phyloP scores from a whole-genome alignment of 2,888 invertebrate genomes.

The Odontocolon sp. region DNA sequence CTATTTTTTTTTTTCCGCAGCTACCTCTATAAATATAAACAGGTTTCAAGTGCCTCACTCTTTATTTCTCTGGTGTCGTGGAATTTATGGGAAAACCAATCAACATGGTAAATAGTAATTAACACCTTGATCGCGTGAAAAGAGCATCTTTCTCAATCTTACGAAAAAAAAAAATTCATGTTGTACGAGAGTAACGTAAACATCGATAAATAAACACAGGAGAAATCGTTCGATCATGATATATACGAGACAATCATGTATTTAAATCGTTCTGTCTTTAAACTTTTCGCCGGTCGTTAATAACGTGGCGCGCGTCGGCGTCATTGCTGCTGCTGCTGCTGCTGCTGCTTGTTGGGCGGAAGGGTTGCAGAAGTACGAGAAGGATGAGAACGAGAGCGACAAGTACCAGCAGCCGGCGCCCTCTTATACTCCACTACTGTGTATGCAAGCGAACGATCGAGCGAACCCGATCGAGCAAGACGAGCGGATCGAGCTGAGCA shows the following conservation, averaged over 20 bases:
- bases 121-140: conserved; percentile 57
- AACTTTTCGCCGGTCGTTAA: no score
- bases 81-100: conserved; percentile 67
- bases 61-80: conserved; percentile 2
- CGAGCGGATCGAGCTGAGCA: conserved; percentile 67
- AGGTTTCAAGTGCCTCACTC: conserved; percentile 2
- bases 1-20: not conserved
- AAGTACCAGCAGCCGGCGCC: conserved; percentile 18
- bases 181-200: not conserved
- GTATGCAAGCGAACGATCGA: not conserved
- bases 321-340: not conserved
- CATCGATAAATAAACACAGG: not conserved
- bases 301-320: not conserved
- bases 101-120: conserved; percentile 68
- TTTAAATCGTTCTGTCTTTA: no score
- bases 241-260: no score
- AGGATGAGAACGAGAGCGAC: conserved; percentile 13
- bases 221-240: not conserved
- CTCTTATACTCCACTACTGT: conserved; percentile 27
- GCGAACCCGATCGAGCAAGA: conserved; percentile 31
- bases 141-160: not conserved
- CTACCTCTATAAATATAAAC: not conserved
- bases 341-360: not conserved
- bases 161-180: not conserved
- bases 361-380: conserved; percentile 9